These are phyloP conservation scores for Heterohyrax brucei DNA, from an alignment of 2,797 vertebrate species.

Conservation along the genomic window DNA sequence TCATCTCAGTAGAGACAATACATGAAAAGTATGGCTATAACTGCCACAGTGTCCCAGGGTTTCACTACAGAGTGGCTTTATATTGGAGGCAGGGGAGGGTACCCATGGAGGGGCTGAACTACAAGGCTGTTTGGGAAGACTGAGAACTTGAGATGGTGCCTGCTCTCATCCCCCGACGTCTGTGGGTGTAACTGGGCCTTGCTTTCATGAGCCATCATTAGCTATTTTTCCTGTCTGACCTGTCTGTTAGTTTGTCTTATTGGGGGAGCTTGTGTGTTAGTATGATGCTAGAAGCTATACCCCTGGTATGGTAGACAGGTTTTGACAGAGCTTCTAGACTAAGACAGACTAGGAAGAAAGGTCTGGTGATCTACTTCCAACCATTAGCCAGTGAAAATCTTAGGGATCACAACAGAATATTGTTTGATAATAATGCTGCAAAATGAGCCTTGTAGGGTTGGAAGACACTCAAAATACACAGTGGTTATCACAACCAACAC, in stretches of 20 bases:
- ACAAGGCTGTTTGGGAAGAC: rapidly evolving
- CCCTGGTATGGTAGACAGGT: not conserved
- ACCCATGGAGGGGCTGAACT: not conserved
- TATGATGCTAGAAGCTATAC: not conserved
- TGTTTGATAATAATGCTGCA: not conserved
- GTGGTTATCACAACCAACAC: not conserved
- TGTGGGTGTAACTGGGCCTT: not conserved
- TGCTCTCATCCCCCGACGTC: not conserved
- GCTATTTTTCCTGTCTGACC: not conserved
- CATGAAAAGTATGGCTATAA: not conserved
- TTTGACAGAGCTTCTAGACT: not conserved
- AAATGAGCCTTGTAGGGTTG: not conserved
- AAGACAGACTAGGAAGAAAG: not conserved
- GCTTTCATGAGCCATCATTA: not conserved
- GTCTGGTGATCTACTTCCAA: not conserved
- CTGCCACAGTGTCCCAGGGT: not conserved
- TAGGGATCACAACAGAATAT: too few species aligned
- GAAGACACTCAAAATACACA: not conserved
- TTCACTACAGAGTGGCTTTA: not conserved
- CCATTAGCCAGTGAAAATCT: not conserved
- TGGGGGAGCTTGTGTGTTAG: not conserved
- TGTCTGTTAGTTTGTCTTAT: not conserved
- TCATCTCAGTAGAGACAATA: not conserved
- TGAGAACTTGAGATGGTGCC: not conserved
- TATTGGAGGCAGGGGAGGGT: not conserved